Evolutionary conservation across 2,797 vertebrate species (phyloP).

Genomic region (Paguma larvata): DNA sequence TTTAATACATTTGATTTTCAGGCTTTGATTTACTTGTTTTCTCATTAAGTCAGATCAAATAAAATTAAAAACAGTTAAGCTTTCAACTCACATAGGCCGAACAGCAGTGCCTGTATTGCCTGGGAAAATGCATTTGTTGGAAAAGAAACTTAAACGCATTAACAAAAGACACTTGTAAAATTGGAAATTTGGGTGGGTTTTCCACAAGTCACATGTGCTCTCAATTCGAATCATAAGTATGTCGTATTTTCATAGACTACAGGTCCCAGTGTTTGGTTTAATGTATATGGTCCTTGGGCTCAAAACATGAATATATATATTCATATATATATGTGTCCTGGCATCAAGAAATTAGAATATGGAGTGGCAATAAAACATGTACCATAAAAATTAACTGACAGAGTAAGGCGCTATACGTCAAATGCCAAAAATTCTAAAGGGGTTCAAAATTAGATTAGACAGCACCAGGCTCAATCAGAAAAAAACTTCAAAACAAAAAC

Average conservation of each 20-base stretch:
- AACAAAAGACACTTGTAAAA: constrained; percentile 2
- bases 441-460: background rate
- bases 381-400: constrained; percentile 40
- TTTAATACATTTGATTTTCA: constrained; percentile 66
- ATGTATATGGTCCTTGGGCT: background rate
- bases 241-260: background rate
- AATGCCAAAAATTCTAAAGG: background rate
- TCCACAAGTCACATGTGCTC: background rate
- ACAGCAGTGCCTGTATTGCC: background rate
- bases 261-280: background rate
- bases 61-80: constrained; percentile 28
- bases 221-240: background rate
- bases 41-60: constrained; percentile 55
- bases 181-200: constrained; percentile 4
- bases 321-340: background rate
- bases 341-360: constrained; percentile 15
- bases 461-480: background rate
- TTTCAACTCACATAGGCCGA: constrained; percentile 18
- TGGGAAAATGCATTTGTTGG: background rate
- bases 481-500: background rate
- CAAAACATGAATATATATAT: background rate
- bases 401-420: background rate
- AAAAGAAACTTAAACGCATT: constrained; percentile 41
- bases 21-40: constrained; percentile 69
- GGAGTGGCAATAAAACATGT: background rate